Conservation (phyloP, 2,113 vertebrate species). For the Stictonetta naevosa region DNA sequence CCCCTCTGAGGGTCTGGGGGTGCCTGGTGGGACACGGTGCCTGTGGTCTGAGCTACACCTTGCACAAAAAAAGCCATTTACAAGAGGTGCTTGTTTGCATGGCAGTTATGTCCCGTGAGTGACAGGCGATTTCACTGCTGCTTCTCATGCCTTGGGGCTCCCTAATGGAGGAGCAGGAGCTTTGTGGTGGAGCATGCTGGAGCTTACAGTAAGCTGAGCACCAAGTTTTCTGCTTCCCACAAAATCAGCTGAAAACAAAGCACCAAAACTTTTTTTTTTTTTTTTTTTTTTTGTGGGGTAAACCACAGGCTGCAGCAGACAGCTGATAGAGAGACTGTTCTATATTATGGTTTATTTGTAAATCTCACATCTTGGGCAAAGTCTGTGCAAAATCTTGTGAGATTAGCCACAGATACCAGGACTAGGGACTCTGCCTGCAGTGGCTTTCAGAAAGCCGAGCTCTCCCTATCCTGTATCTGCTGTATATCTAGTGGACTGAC, state of each 20-base stretch:
- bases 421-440: neutral
- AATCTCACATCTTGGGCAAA: neutral
- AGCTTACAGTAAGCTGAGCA: neutral
- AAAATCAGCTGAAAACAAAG: neutral
- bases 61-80: rapidly evolving
- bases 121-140: neutral
- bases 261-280: neutral
- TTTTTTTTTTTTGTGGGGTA: neutral
- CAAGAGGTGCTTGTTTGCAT: neutral
- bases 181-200: neutral
- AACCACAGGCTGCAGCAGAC: neutral
- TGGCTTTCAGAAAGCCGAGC: neutral
- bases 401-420: neutral
- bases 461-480: neutral
- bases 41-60: rapidly evolving
- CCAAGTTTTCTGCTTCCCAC: neutral
- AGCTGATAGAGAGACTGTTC: neutral
- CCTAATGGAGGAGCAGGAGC: neutral
- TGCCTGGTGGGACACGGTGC: neutral
- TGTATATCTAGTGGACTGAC: neutral
- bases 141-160: neutral
- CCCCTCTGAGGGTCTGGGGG: neutral
- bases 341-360: neutral
- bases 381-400: neutral
- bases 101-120: neutral